Evolutionary conservation across 2,113 vertebrate species (phyloP), one percentile per base, ranked within the genome.

Genomic region (Oceanites oceanicus): DNA sequence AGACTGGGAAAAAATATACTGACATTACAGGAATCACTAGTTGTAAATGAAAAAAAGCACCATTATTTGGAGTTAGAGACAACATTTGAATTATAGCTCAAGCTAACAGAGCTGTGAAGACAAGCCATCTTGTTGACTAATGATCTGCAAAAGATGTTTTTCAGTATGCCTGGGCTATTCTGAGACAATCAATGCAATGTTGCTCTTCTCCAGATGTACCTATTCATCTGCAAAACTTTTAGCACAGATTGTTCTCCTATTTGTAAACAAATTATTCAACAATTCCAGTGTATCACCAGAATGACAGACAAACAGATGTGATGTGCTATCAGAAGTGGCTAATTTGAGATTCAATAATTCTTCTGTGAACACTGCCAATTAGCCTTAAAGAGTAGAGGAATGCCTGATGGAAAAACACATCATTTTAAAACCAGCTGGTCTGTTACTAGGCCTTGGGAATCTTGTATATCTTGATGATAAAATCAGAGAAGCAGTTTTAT

Each of bases 251-350:
- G 88, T 89, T 86, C 90, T 93, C 67, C 26, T 93, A 71, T 93
- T 96, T 93, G 92, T 95, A 96, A 97, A 97, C 94, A 96, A 91
- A 95, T 96, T 86, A 88, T 88, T 95, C 94, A 96, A 63, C 65
- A 88, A 88, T 80, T 34, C 52, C 52, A 55, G 59, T 78, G 79
- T 92, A 90, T 86, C 59, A 63, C 4, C 10, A 90, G 80, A 86
- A 85, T 88, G 82, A 92, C 77, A 96, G 87, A 91, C 38, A 95
- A 95, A 86, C 94, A 95, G 90, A 95, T 96, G 91, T 82, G 62
- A 87, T 61, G 19, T 77, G 76, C 61, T 88, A 59, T 81, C 80
- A 92, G 86, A 92, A 84, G 52, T 32, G 47, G 52, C 34, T 92
- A 81, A 93, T 94, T 94, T 88, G 86, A 95, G 68, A 88, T 91